Evolutionary conservation across 1,140 invertebrate genomes (phyloP).

Genomic region (Drosophila ficusphila): DNA sequence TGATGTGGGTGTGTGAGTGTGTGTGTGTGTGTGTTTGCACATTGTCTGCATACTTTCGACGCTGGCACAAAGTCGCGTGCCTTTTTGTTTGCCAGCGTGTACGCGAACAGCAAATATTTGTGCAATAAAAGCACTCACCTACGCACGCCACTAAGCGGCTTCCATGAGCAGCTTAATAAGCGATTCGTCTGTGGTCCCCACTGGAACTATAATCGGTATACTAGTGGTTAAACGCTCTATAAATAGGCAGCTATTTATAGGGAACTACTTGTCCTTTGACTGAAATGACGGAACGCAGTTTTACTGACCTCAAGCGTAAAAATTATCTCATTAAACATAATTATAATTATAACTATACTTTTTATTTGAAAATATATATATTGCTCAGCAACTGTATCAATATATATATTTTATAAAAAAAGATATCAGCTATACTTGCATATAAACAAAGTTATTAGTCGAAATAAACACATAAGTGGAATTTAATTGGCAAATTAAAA

Average conservation of each 20-base stretch:
- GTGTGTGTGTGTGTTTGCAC: slow-evolving; percentile 60
- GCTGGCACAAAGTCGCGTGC: slow-evolving; percentile 76
- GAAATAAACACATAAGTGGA: too few species aligned
- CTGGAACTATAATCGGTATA: background rate
- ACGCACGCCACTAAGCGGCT: slow-evolving; percentile 37
- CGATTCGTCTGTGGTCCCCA: slow-evolving; percentile 19
- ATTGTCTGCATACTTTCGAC: slow-evolving; percentile 80
- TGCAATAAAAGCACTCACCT: slow-evolving; percentile 60
- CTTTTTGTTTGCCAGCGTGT: slow-evolving; percentile 50
- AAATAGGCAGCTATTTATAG: background rate
- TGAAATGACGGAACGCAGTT: too few species aligned
- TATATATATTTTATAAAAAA: too few species aligned
- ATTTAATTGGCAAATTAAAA: too few species aligned
- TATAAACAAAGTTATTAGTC: too few species aligned
- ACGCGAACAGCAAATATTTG: slow-evolving; percentile 63
- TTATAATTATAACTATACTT: too few species aligned
- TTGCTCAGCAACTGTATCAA: too few species aligned
- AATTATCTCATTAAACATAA: too few species aligned
- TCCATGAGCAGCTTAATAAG: slow-evolving; percentile 45
- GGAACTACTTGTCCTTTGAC: too few species aligned
- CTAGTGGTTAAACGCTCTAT: background rate
- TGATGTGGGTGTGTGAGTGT: slow-evolving; percentile 16
- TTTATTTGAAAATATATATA: too few species aligned
- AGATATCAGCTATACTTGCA: too few species aligned
- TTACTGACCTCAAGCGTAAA: too few species aligned